Evolutionary conservation across 2,888 invertebrate genomes (phyloP).

Genomic region (Acanthosepion lycidas): DNA sequence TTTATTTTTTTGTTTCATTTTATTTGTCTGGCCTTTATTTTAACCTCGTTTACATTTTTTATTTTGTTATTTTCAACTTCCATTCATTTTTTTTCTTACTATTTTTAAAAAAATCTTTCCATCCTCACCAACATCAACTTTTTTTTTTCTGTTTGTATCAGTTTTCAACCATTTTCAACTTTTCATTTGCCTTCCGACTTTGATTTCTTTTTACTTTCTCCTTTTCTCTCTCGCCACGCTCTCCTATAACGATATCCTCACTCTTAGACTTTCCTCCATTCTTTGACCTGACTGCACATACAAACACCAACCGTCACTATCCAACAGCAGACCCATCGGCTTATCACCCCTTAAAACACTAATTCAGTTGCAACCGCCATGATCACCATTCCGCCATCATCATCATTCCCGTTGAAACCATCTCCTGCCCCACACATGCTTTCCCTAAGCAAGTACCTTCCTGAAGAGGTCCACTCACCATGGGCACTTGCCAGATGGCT

Average conservation of each 20-base stretch:
- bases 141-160: background rate
- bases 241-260: background rate
- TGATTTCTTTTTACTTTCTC: background rate
- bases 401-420: background rate
- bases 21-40: too few species aligned
- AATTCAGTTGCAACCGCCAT: background rate
- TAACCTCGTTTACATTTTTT: too few species aligned
- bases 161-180: background rate
- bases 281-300: background rate
- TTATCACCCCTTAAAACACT: background rate
- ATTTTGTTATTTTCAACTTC: too few species aligned
- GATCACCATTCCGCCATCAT: background rate
- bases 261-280: background rate
- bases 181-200: background rate
- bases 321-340: background rate
- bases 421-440: background rate
- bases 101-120: too few species aligned
- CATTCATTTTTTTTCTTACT: too few species aligned
- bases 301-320: background rate
- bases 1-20: too few species aligned
- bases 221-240: too few species aligned
- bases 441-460: background rate
- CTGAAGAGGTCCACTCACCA: background rate
- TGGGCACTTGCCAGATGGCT: conserved; percentile 14
- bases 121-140: background rate